Evolutionary conservation across 1,140 invertebrate species (phyloP).

Genomic region (Latrodectus geometricus): DNA sequence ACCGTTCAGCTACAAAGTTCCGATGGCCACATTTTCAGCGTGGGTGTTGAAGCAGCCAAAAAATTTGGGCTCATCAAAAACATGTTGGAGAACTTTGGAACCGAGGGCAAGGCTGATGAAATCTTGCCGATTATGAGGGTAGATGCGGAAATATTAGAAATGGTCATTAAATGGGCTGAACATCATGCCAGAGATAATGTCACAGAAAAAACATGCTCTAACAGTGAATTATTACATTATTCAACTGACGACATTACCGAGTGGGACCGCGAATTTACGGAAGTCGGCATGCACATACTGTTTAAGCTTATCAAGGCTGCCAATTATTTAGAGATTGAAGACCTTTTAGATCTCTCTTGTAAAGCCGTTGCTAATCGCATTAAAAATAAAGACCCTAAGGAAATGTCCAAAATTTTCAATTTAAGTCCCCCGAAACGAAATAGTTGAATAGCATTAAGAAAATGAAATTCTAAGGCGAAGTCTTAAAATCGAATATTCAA

Average conservation of each 20-base stretch:
- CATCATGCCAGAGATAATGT: background rate
- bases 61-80: background rate
- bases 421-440: no score
- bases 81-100: background rate
- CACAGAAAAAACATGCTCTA: background rate
- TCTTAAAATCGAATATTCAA: no score
- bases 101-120: background rate
- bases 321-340: no score
- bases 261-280: background rate
- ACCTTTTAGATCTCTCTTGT: constrained; percentile 52
- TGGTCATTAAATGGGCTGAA: background rate
- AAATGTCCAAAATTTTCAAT: no score
- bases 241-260: background rate
- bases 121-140: background rate
- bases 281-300: background rate
- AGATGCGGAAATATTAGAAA: background rate
- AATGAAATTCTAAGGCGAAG: no score
- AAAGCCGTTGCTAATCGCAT: constrained; percentile 13
- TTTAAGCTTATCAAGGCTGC: no score
- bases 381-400: no score
- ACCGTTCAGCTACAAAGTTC: background rate
- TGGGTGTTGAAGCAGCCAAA: background rate
- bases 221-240: no score
- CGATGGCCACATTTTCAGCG: background rate
- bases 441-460: no score